Evolutionary conservation across 2,888 invertebrate species (phyloP).

Genomic region (Cartodere bifasciata): DNA sequence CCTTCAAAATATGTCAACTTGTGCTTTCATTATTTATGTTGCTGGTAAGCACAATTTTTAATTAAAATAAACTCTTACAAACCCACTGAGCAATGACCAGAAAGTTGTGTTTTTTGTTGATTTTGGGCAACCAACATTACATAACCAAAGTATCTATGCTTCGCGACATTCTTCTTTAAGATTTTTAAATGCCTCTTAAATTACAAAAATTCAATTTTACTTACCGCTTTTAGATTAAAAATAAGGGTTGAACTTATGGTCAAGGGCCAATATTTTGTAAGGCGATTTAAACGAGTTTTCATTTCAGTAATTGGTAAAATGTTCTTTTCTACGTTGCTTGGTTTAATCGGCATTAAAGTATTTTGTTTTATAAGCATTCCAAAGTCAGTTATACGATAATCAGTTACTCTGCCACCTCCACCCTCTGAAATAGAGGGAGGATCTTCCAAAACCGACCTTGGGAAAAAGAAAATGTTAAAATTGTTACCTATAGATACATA

Average conservation of each 20-base stretch:
- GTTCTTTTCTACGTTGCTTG: slow-evolving; percentile 28
- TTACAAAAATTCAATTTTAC: slow-evolving; percentile 17
- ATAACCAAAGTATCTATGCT: too few species aligned
- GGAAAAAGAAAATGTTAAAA: slow-evolving; percentile 9
- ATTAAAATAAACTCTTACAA: too few species aligned
- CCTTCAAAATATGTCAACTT: too few species aligned
- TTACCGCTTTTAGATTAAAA: slow-evolving; percentile 66
- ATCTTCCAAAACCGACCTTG: slow-evolving; percentile 79
- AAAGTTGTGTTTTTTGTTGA: too few species aligned
- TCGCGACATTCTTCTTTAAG: too few species aligned
- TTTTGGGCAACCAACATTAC: too few species aligned
- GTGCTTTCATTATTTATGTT: too few species aligned
- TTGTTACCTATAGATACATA: neutral
- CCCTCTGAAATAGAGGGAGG: slow-evolving; percentile 93
- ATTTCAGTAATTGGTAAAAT: slow-evolving; percentile 50
- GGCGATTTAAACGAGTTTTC: slow-evolving; percentile 56
- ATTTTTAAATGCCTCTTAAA: too few species aligned
- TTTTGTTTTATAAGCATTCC: slow-evolving; percentile 79
- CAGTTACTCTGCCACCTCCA: slow-evolving; percentile 84
- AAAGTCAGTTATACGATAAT: slow-evolving; percentile 79
- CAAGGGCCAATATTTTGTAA: slow-evolving; percentile 79
- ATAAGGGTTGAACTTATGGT: slow-evolving; percentile 81
- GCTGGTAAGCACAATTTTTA: too few species aligned
- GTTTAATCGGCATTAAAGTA: slow-evolving; percentile 58
- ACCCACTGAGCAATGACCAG: too few species aligned